Percentiles rank a stretch among this genome's conserved stretches.
These are phyloP conservation scores for Apis florea DNA, from an alignment of 1,140 invertebrate species.

Conservation along the genomic window DNA sequence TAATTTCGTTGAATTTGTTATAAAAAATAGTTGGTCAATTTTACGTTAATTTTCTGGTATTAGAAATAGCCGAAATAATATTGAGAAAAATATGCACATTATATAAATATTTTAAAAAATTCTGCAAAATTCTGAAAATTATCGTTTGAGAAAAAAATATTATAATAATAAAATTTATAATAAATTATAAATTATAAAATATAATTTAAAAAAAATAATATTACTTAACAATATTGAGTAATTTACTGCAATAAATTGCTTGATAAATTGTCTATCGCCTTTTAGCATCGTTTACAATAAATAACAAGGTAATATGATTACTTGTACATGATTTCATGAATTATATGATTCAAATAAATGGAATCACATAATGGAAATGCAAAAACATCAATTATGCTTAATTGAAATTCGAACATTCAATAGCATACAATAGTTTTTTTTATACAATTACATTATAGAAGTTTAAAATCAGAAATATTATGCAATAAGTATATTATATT, in stretches of 20 bases:
- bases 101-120: constrained; percentile 13
- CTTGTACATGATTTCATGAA: background rate
- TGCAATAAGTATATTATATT: constrained; percentile 2
- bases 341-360: background rate
- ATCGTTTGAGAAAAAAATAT: constrained; percentile 2
- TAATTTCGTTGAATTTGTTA: background rate
- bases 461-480: constrained; percentile 15
- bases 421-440: background rate
- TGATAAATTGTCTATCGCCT: background rate
- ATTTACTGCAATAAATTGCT: background rate
- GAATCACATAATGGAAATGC: too few relatives aligned
- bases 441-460: background rate
- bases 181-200: too few relatives aligned
- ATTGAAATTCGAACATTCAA: background rate
- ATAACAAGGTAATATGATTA: background rate
- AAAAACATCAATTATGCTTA: too few relatives aligned
- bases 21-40: constrained; percentile 35
- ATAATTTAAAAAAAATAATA: background rate
- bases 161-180: too few relatives aligned
- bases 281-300: background rate
- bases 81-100: background rate
- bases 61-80: constrained; percentile 14
- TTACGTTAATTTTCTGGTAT: constrained; percentile 33
- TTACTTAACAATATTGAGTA: background rate
- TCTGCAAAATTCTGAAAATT: constrained; percentile 28